These are phyloP conservation scores for Drosophila birchii DNA, from an alignment of 2,888 invertebrate genomes.

Conservation along the genomic window DNA sequence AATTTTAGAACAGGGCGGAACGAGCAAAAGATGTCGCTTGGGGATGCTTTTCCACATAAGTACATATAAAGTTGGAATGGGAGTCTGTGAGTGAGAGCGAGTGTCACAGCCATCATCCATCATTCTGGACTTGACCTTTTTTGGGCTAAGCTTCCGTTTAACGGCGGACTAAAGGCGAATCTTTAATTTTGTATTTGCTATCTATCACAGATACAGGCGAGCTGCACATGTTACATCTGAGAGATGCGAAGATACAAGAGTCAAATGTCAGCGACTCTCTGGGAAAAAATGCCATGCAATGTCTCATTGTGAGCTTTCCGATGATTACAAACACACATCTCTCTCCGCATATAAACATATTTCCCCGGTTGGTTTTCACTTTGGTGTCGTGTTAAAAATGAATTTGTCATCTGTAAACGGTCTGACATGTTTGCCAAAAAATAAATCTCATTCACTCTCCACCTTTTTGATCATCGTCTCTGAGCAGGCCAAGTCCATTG, in stretches of 20 bases:
- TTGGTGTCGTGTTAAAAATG: constrained; percentile 79
- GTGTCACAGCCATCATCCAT: constrained; percentile 84
- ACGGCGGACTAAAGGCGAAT: constrained; percentile 63
- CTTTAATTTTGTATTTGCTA: constrained; percentile 76
- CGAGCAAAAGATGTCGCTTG: constrained; percentile 37
- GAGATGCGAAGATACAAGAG: constrained; percentile 51
- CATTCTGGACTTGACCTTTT: constrained; percentile 85
- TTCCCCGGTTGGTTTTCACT: constrained; percentile 64
- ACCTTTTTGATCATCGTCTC: constrained; percentile 28
- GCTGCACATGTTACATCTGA: constrained; percentile 53
- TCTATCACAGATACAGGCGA: constrained; percentile 54
- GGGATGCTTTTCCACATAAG: constrained; percentile 60
- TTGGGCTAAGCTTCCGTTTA: constrained; percentile 76
- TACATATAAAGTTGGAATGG: constrained; percentile 18
- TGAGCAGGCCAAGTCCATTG: constrained; percentile 20
- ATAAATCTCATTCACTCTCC: constrained; percentile 52
- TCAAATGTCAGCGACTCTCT: constrained; percentile 63
- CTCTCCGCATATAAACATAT: constrained; percentile 16
- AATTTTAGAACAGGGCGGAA: constrained; percentile 22
- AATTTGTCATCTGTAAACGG: constrained; percentile 82
- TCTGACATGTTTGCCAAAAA: constrained; percentile 79
- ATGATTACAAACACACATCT: constrained; percentile 57
- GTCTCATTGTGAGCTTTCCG: constrained; percentile 66
- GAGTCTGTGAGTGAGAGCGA: constrained; percentile 59
- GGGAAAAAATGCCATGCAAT: constrained; percentile 68